Conservation (phyloP, 2,888 invertebrate species). For the Dryadula phaetusa region DNA sequence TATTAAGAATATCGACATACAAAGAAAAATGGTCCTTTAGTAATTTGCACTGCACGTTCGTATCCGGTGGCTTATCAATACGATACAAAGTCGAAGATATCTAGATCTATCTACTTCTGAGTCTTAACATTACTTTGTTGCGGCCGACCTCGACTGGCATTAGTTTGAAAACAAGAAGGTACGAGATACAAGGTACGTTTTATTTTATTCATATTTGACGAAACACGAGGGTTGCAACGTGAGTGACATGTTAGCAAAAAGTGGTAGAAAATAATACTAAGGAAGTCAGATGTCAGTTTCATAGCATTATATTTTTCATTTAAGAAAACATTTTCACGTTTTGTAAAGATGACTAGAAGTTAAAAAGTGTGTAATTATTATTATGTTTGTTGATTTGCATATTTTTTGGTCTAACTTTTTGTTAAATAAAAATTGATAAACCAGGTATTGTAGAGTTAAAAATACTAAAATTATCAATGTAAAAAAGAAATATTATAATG, state of each 20-base stretch:
- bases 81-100: not conserved
- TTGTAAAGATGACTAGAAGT: not conserved
- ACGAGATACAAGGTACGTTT: not conserved
- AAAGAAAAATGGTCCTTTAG: slow-evolving; percentile 10
- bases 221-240: not conserved
- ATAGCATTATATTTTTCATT: not conserved
- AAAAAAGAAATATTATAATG: too few relatives aligned
- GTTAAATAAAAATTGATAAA: too few relatives aligned
- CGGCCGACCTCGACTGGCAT: slow-evolving; percentile 4
- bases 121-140: slow-evolving; percentile 15
- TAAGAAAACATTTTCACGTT: not conserved
- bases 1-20: slow-evolving; percentile 15
- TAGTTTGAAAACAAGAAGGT: slow-evolving; percentile 1
- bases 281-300: slow-evolving; percentile 4
- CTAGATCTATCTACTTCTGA: slow-evolving; percentile 8
- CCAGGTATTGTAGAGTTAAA: too few relatives aligned
- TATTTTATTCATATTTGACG: not conserved
- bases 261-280: not conserved
- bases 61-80: slow-evolving; percentile 23
- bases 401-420: too few relatives aligned
- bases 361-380: not conserved
- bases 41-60: slow-evolving; percentile 3
- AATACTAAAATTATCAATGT: too few relatives aligned
- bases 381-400: not conserved
- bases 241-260: not conserved